Evolutionary conservation across 2,888 invertebrate genomes (phyloP).

Genomic region (Alloplasta piceator): DNA sequence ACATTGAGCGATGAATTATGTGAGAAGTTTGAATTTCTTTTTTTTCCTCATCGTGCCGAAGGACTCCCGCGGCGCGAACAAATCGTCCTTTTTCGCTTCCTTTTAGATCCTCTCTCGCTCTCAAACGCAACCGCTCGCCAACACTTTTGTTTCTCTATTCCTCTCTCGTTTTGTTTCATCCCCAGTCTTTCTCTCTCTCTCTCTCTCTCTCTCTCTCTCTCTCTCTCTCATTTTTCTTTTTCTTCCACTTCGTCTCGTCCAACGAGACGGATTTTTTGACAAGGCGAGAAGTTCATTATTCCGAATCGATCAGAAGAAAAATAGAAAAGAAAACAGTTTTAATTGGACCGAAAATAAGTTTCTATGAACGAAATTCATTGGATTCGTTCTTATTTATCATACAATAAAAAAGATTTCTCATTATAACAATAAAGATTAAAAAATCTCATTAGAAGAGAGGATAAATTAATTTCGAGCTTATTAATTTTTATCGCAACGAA

Average conservation of each 20-base stretch:
- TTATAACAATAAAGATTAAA: no score
- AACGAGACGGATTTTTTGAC: constrained; percentile 8
- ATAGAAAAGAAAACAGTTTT: neutral
- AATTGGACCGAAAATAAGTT: neutral
- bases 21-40: constrained; percentile 81
- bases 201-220: constrained; percentile 58
- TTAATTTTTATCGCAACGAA: no score
- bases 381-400: no score
- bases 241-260: constrained; percentile 22
- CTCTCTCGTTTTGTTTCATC: constrained; percentile 58
- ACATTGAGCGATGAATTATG: constrained; percentile 77
- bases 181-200: constrained; percentile 57
- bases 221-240: constrained; percentile 40
- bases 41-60: constrained; percentile 67
- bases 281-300: constrained; percentile 51
- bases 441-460: no score
- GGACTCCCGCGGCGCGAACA: constrained; percentile 82
- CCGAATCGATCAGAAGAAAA: constrained; percentile 8
- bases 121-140: constrained; percentile 28
- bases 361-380: neutral
- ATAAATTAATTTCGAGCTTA: no score
- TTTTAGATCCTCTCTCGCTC: constrained; percentile 29
- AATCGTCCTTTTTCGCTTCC: constrained; percentile 78
- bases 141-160: constrained; percentile 65
- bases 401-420: no score